Base-by-base conservation (phyloP, 2,113 vertebrate species). In the Xiphophorus couchianus region DNA sequence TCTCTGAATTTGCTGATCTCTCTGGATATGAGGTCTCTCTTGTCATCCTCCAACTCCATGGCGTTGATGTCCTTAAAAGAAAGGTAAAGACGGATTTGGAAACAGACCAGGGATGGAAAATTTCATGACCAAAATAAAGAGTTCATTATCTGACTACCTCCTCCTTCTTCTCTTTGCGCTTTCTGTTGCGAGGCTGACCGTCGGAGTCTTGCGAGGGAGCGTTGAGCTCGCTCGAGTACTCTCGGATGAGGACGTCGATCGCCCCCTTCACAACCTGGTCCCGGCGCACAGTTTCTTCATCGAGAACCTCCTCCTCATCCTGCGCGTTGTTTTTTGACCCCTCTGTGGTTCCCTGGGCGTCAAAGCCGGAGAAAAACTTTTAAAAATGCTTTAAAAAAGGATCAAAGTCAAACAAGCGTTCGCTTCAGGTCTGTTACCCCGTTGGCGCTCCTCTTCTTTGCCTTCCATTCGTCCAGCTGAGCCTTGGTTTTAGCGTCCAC, bases 1-100 rank as follows among this genome's bases (percentile, higher is more conserved):
- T 99, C 98, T 85, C 98, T 95, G 94, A 99, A 99, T 96, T 99
- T 99, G 96, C 97, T 99, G 95, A 99, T 99, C 96, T 99, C 98
- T 94, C 97, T 96, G 87, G 98, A 99, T 95, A 99, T 99, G 94
- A 99, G 93, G 94, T 99, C 98, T 95, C 98, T 95, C 95, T 99
- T 99, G 92, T 99, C 98, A 90, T 99, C 98, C 92, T 99, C 98
- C 95, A 99, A 96, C 94, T 99, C 98, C 94, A 99, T 99, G 88
- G 96, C 97, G 93, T 97, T 99, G 95, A 99, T 98, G 93, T 99
- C 98, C 94, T 99, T 95, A 67, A 14, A 42, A 5, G 1, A 67
- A 48, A 33, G 11, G 30, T 5, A 66, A 48, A 48, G 44, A 48
- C 5, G 22, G 31, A 81, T 73, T 67, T 29, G 17, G 25, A 71